Evolutionary conservation across 2,888 invertebrate species (phyloP), one percentile per base, ranked within the genome.

Genomic region (Stenodema calcarata): DNA sequence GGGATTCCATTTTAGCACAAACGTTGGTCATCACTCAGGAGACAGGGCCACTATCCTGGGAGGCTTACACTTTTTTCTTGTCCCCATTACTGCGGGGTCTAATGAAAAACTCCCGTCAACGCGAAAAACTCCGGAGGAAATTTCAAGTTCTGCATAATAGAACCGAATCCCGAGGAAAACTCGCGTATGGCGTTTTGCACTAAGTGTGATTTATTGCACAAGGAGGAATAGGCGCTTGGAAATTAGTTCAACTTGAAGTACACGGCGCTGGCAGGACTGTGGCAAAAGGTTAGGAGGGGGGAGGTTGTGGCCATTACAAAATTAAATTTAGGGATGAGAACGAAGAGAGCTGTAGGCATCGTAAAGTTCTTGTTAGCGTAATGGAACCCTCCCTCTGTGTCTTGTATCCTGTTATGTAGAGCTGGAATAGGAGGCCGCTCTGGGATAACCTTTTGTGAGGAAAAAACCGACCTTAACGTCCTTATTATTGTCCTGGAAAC

Each of bases 341-440:
- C 23, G 76, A 16, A 44, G 42, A 44, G 78, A 18, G 78, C 78
- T 23, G 42, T 12, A 44, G 78, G 78, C 78, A 41, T 78, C 78
- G 78, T 78, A 78, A 78, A 78, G 44, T 78, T 44, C 78, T 78
- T 78, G 78, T 78, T 78, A 78, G 78, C 78, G 78, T 78, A 78
- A 78, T 78, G 78, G 78, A 78, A 78, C 78, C 76, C 42, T 9
- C 76, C 4, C 35, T 9, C 12, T 16, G 42, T 78, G 78, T 78
- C 78, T 42, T 41, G 73, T 30, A 69, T 73, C 70, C 23, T n/a
- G 41, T 9, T 76, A 76, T 41, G 41, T 76, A 75, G 75, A 75
- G 75, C 16, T 75, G 75, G 23, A 75, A 75, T 35, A 9, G 47
- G 47, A 47, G 47, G 47, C 3, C 1, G 47, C 47, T 12, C 47